Evolutionary conservation across 92 coral and sea anemone genomes (phyloP).

Genomic region (Pocillopora grandis): DNA sequence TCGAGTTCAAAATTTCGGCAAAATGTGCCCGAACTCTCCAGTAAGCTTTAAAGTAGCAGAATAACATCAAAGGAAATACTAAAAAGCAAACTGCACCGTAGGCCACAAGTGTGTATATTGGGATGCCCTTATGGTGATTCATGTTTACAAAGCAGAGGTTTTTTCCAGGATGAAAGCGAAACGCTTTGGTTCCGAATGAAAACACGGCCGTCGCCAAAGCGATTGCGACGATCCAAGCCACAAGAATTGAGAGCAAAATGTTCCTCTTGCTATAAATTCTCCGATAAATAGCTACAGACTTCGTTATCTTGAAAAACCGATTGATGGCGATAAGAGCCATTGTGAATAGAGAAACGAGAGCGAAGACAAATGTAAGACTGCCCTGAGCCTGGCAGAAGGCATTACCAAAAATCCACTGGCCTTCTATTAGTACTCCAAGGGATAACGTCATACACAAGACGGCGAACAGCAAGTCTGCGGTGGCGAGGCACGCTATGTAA

Average conservation of each 20-base stretch:
- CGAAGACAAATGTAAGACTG: constrained; percentile 17
- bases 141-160: constrained; percentile 25
- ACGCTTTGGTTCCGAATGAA: constrained; percentile 7
- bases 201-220: constrained; percentile 12
- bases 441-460: constrained; percentile 25
- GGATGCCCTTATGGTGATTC: not conserved
- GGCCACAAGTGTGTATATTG: not conserved
- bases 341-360: not conserved
- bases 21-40: constrained; percentile 19
- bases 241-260: constrained; percentile 1
- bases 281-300: not conserved
- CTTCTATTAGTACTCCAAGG: constrained; percentile 12
- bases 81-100: not conserved
- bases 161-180: constrained; percentile 40
- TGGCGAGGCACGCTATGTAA: constrained; percentile 28
- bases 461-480: constrained; percentile 23
- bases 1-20: constrained; percentile 28
- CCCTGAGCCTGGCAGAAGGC: constrained; percentile 27
- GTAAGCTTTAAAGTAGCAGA: constrained; percentile 37
- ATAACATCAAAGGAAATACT: constrained; percentile 8
- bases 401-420: constrained; percentile 25
- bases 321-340: constrained; percentile 32
- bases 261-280: constrained; percentile 7
- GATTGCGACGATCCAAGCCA: constrained; percentile 4
- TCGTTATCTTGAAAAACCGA: constrained; percentile 25